Conservation (phyloP, 1,140 invertebrate species). For the Drosophila oshimai region DNA sequence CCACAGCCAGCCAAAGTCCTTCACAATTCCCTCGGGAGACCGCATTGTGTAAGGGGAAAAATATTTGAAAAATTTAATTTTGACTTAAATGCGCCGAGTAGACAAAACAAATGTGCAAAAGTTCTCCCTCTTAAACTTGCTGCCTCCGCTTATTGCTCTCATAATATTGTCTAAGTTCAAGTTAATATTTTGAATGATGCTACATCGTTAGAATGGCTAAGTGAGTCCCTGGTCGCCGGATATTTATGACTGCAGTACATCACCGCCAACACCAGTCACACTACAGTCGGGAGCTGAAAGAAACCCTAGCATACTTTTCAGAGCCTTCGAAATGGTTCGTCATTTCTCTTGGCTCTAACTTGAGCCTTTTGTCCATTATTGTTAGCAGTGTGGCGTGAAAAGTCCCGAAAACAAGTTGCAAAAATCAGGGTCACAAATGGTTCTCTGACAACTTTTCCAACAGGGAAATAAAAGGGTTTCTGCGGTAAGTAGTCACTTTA, state of each 20-base stretch:
- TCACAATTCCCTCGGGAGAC: conserved; percentile 17
- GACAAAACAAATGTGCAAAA: conserved; percentile 21
- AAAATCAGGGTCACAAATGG: conserved; percentile 22
- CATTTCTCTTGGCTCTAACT: conserved; percentile 40
- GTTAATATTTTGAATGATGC: conserved; percentile 75
- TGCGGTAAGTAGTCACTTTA: background rate
- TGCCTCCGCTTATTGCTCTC: conserved; percentile 27
- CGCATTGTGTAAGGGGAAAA: background rate
- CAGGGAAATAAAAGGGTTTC: background rate
- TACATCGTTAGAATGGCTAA: conserved; percentile 67
- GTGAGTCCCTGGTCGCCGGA: conserved; percentile 34
- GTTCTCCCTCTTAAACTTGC: background rate
- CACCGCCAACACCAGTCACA: conserved; percentile 14
- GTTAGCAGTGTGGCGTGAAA: conserved; percentile 21
- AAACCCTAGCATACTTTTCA: conserved; percentile 17
- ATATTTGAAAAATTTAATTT: conserved; percentile 54
- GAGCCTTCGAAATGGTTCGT: conserved; percentile 16
- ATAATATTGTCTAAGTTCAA: conserved; percentile 45
- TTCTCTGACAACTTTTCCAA: conserved; percentile 17
- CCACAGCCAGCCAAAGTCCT: conserved; percentile 32
- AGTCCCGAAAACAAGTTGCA: conserved; percentile 8
- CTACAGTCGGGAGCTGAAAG: background rate
- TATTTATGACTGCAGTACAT: conserved; percentile 58
- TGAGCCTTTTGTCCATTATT: conserved; percentile 26
- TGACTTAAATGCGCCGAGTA: conserved; percentile 29